Conservation (phyloP, 2,888 invertebrate genomes). For the Isotomurus palustris region DNA sequence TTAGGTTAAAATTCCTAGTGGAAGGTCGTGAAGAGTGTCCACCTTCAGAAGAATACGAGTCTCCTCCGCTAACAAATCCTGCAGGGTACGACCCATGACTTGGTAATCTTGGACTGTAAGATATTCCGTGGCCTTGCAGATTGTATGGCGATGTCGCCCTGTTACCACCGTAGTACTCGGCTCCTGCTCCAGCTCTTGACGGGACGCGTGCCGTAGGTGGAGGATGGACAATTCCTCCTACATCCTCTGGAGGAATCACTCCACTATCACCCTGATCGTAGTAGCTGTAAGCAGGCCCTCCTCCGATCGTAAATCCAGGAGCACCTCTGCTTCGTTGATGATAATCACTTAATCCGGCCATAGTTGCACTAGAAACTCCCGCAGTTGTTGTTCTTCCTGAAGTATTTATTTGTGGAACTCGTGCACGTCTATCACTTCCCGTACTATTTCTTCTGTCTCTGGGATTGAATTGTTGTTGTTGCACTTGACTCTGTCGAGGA, state of each 20-base stretch:
- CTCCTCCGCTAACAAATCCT: background rate
- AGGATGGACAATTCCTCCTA: background rate
- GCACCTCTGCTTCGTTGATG: too few relatives aligned
- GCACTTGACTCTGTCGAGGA: slow-evolving; percentile 1
- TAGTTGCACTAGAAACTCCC: slow-evolving; percentile 18
- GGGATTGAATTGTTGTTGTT: background rate
- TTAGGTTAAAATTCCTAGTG: slow-evolving; percentile 23
- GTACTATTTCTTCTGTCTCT: background rate
- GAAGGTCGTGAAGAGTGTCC: slow-evolving; percentile 2
- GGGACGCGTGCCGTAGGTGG: slow-evolving; percentile 3
- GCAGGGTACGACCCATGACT: background rate
- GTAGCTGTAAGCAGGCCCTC: background rate
- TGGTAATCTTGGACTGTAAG: background rate
- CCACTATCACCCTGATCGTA: slow-evolving; percentile 8
- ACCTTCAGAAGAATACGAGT: slow-evolving; percentile 1
- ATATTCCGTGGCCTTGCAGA: background rate
- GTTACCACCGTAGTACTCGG: background rate
- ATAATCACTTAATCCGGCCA: slow-evolving; percentile 45
- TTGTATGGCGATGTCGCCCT: slow-evolving; percentile 1
- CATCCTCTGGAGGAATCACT: background rate
- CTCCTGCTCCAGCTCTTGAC: background rate
- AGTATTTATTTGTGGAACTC: too few relatives aligned
- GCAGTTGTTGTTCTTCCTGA: background rate
- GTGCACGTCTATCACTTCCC: too few relatives aligned
- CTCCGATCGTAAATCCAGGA: slow-evolving; percentile 5